These are phyloP conservation scores for Leptobrachium ailaonicum DNA, from an alignment of 2,113 vertebrate species.

Conservation along the genomic window DNA sequence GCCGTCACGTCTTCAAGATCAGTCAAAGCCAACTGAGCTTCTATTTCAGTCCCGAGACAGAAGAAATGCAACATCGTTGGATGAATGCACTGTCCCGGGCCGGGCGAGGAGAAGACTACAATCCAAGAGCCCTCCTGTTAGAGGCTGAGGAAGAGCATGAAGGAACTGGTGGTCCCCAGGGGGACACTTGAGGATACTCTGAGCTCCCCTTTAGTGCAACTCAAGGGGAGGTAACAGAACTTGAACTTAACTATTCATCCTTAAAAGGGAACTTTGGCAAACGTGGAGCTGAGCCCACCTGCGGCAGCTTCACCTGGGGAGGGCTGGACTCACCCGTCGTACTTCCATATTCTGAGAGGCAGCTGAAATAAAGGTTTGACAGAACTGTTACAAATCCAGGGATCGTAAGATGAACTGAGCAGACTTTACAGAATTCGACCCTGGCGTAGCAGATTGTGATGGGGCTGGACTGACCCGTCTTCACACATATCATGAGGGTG, in stretches of 20 bases:
- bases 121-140: conserved; percentile 63
- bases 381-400: neutral
- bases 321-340: conserved; percentile 49
- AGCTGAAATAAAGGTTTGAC: conserved; percentile 15
- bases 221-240: neutral
- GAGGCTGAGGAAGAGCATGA: conserved; percentile 75
- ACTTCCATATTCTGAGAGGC: conserved; percentile 37
- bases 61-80: conserved; percentile 84
- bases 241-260: conserved; percentile 30
- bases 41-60: conserved; percentile 85
- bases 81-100: conserved; percentile 80
- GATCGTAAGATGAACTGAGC: neutral
- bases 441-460: conserved; percentile 9
- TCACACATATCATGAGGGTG: neutral
- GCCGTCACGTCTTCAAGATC: conserved; percentile 84
- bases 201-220: neutral
- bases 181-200: conserved; percentile 38
- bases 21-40: conserved; percentile 88
- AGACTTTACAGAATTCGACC: neutral
- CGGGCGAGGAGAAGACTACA: conserved; percentile 77
- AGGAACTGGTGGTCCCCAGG: conserved; percentile 60
- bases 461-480: conserved; percentile 40
- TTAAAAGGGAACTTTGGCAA: conserved; percentile 27
- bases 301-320: conserved; percentile 35
- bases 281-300: conserved; percentile 21